phyloP scores from a whole-genome alignment of 2,797 vertebrate genomes.

The Gymnothorax javanicus region DNA sequence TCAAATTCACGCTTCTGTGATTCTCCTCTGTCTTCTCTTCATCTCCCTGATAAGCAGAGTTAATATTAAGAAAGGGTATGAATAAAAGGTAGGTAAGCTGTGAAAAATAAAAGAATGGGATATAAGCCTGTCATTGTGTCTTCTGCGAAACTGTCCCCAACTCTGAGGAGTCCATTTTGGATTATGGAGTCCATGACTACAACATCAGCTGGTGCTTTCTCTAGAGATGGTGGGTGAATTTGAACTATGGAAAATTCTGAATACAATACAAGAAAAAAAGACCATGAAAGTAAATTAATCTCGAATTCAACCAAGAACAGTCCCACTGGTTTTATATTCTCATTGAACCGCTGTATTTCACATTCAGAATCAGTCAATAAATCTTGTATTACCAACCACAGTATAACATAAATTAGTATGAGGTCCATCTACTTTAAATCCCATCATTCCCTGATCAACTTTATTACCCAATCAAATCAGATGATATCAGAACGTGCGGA shows the following conservation, averaged over 20 bases:
- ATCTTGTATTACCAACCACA: neutral
- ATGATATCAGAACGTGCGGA: neutral
- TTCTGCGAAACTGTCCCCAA: no score
- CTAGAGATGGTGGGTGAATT: neutral
- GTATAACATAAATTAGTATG: neutral
- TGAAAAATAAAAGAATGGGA: no score
- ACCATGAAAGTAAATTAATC: neutral
- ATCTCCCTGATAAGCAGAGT: no score
- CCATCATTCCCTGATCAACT: neutral
- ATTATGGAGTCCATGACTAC: no score
- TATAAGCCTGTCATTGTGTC: no score
- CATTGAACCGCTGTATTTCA: neutral
- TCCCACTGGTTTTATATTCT: neutral
- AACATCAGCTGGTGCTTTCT: no score
- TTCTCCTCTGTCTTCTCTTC: no score
- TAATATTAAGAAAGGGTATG: no score
- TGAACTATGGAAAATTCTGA: neutral
- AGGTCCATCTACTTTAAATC: neutral
- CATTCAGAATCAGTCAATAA: constrained; percentile 7
- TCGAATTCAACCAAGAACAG: neutral
- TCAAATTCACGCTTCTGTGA: no score
- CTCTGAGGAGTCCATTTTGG: no score
- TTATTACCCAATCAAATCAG: constrained; percentile 1
- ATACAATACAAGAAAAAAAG: neutral
- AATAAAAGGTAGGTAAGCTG: no score